These are phyloP conservation scores for Hofmannophila pseudospretella DNA, from an alignment of 2,888 invertebrate species.

Conservation along the genomic window DNA sequence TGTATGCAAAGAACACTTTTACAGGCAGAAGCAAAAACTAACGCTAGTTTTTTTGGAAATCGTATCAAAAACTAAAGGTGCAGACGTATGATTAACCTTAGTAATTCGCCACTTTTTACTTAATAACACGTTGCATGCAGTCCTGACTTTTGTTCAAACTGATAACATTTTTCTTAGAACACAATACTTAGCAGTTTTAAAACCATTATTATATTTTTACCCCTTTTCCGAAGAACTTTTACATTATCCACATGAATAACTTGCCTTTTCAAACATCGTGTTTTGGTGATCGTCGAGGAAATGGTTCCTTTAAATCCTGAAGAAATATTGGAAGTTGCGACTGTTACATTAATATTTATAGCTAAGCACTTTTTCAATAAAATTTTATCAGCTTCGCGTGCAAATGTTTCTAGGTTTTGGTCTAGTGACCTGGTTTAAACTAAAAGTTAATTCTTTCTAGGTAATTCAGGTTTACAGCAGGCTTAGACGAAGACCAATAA, in stretches of 20 bases:
- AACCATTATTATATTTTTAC: too few species aligned
- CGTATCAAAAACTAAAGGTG: slow-evolving; percentile 27
- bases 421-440: neutral
- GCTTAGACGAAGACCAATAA: neutral
- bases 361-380: neutral
- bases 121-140: slow-evolving; percentile 34
- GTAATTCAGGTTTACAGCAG: neutral
- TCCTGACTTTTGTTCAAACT: slow-evolving; percentile 25
- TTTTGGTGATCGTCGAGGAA: neutral
- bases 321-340: too few species aligned
- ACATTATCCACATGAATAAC: too few species aligned
- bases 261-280: neutral
- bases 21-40: too few species aligned
- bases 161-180: slow-evolving; percentile 29
- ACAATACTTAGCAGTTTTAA: neutral
- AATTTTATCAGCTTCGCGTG: neutral
- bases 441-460: neutral
- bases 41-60: too few species aligned
- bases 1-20: too few species aligned
- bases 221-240: too few species aligned
- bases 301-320: neutral
- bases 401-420: slow-evolving; percentile 3
- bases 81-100: slow-evolving; percentile 43
- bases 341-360: too few species aligned
- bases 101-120: slow-evolving; percentile 41